phyloP scores from a whole-genome alignment of 2,888 invertebrate genomes.

The Hirtodrosophila trivittata region DNA sequence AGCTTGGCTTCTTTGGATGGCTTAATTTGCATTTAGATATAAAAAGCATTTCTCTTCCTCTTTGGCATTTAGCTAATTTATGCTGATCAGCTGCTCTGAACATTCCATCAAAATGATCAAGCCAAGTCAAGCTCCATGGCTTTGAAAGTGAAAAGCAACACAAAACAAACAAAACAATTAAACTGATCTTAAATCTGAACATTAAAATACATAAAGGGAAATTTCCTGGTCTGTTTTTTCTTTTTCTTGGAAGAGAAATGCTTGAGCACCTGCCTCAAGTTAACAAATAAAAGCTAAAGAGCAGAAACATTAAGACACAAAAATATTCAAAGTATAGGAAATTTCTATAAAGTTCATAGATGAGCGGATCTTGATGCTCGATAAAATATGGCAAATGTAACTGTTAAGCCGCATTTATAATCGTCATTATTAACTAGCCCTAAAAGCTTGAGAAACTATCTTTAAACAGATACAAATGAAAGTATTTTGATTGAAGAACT shows the following conservation, averaged over 20 bases:
- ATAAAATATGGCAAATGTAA: slow-evolving; percentile 31
- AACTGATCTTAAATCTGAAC: slow-evolving; percentile 67
- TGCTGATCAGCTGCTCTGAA: slow-evolving; percentile 50
- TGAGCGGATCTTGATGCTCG: slow-evolving; percentile 37
- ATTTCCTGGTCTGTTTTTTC: slow-evolving; percentile 39
- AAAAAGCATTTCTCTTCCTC: slow-evolving; percentile 68
- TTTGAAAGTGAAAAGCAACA: slow-evolving; percentile 69
- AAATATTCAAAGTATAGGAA: slow-evolving; percentile 33
- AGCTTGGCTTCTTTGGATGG: slow-evolving; percentile 22
- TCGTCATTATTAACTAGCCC: slow-evolving; percentile 1
- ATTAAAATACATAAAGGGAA: slow-evolving; percentile 70
- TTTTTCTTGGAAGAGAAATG: slow-evolving; percentile 51
- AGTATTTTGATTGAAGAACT: too few species aligned
- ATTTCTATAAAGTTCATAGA: slow-evolving; percentile 34
- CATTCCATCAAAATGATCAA: slow-evolving; percentile 65
- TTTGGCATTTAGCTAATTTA: slow-evolving; percentile 60
- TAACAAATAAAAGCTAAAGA: slow-evolving; percentile 62
- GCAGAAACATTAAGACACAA: slow-evolving; percentile 33
- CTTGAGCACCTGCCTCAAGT: slow-evolving; percentile 33
- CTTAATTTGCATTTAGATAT: slow-evolving; percentile 69
- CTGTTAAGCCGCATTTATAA: slow-evolving; percentile 16
- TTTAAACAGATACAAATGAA: too few species aligned
- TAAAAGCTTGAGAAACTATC: background rate
- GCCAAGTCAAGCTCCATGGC: slow-evolving; percentile 54
- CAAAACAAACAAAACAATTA: slow-evolving; percentile 56